phyloP scores from a whole-genome alignment of 2,113 vertebrate species.

The Gobiocypris rarus region DNA sequence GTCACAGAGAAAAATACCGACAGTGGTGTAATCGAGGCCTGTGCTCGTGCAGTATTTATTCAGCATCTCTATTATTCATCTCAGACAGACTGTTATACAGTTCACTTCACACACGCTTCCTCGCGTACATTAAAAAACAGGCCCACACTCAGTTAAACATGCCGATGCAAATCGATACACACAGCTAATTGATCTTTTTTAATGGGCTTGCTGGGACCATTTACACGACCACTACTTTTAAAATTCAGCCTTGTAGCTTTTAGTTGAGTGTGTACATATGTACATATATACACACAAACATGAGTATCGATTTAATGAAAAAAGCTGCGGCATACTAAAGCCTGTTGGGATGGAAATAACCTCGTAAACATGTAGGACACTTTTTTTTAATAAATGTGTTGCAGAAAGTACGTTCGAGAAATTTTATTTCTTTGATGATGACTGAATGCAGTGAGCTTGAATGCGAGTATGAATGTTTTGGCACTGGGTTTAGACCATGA shows the following conservation, averaged over 20 bases:
- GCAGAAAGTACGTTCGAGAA: background rate
- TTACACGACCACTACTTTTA: background rate
- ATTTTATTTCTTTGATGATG: background rate
- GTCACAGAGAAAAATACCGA: slow-evolving; percentile 31
- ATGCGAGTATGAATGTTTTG: background rate
- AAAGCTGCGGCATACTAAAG: background rate
- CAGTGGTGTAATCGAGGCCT: slow-evolving; percentile 47
- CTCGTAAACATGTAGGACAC: background rate
- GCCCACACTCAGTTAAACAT: background rate
- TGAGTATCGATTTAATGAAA: background rate
- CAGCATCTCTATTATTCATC: slow-evolving; percentile 51
- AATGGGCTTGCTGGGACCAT: slow-evolving; percentile 27
- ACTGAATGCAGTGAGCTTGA: too few relatives aligned
- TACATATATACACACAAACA: background rate
- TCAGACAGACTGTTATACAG: slow-evolving; percentile 52
- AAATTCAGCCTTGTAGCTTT: background rate
- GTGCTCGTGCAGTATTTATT: slow-evolving; percentile 52
- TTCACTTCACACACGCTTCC: slow-evolving; percentile 37
- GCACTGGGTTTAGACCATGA: slow-evolving; percentile 20
- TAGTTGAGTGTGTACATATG: background rate
- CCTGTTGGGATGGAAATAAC: background rate
- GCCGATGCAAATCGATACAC: slow-evolving; percentile 16
- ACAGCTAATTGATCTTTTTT: slow-evolving; percentile 24
- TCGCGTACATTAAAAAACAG: slow-evolving; percentile 35
- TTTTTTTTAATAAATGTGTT: slow-evolving; percentile 4